These are phyloP conservation scores for Cariama cristata DNA, from an alignment of 2,113 vertebrate genomes.

Conservation along the genomic window DNA sequence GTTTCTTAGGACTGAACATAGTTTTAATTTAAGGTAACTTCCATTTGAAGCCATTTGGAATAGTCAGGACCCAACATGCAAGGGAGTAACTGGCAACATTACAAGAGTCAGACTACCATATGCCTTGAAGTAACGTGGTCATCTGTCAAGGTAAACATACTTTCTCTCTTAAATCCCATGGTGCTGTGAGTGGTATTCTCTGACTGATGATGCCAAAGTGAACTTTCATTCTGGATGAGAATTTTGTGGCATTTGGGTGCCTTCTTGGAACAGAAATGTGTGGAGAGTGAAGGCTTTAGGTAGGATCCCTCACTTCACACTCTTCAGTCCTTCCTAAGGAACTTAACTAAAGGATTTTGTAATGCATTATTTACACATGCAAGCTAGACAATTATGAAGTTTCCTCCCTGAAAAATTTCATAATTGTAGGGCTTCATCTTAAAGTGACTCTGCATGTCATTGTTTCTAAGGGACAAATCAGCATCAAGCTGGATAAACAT, in stretches of 20 bases:
- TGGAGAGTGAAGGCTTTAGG: background rate
- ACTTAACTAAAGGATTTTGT: background rate
- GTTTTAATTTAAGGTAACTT: background rate
- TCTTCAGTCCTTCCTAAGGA: background rate
- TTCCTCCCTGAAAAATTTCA: background rate
- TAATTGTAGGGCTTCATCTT: background rate
- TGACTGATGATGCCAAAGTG: background rate
- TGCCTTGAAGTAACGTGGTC: background rate
- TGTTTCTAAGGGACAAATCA: background rate
- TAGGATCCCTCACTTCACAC: background rate
- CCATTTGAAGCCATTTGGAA: background rate
- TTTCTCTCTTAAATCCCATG: background rate
- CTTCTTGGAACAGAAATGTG: background rate
- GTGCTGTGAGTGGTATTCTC: background rate
- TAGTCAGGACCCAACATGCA: background rate
- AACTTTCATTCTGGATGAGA: background rate
- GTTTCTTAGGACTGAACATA: background rate
- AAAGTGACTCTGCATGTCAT: background rate
- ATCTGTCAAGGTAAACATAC: background rate
- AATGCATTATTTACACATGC: background rate
- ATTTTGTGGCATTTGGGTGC: background rate
- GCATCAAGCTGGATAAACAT: background rate
- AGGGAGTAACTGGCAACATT: background rate
- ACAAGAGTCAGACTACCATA: background rate
- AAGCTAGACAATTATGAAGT: background rate